These are phyloP conservation scores for Ahaetulla prasina DNA, from an alignment of 2,113 vertebrate species.

Conservation along the genomic window DNA sequence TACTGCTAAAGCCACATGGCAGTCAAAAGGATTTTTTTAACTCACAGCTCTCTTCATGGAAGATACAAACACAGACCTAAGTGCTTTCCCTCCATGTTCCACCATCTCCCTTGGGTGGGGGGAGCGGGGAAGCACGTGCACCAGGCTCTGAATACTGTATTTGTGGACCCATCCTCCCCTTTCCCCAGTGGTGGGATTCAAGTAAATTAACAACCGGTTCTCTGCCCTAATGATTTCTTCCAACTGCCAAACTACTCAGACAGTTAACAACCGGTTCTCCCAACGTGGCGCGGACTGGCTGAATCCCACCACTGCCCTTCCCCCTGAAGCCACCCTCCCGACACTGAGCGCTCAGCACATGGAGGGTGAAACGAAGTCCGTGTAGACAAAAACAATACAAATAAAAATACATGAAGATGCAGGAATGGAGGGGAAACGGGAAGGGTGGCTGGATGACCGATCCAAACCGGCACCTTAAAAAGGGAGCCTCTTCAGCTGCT, in stretches of 20 bases:
- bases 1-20: constrained; percentile 24
- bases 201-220: no score
- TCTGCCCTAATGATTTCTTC: no score
- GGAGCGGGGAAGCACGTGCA: constrained; percentile 33
- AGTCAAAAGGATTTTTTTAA: constrained; percentile 48
- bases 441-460: constrained; percentile 31
- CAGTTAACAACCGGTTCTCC: no score
- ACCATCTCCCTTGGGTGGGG: constrained; percentile 16
- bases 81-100: background rate
- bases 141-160: constrained; percentile 5
- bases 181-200: no score
- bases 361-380: constrained; percentile 27
- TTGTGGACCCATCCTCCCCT: constrained; percentile 20
- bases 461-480: constrained; percentile 70
- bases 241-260: no score
- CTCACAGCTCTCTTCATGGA: constrained; percentile 70
- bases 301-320: no score
- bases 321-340: constrained; percentile 23
- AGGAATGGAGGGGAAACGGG: constrained; percentile 24
- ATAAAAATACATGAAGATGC: constrained; percentile 43
- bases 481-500: constrained; percentile 91
- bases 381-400: background rate
- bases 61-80: constrained; percentile 64
- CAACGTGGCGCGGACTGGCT: no score
- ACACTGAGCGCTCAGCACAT: constrained; percentile 34